Base-by-base conservation (phyloP, 2,113 vertebrate genomes). In the Parus major region DNA sequence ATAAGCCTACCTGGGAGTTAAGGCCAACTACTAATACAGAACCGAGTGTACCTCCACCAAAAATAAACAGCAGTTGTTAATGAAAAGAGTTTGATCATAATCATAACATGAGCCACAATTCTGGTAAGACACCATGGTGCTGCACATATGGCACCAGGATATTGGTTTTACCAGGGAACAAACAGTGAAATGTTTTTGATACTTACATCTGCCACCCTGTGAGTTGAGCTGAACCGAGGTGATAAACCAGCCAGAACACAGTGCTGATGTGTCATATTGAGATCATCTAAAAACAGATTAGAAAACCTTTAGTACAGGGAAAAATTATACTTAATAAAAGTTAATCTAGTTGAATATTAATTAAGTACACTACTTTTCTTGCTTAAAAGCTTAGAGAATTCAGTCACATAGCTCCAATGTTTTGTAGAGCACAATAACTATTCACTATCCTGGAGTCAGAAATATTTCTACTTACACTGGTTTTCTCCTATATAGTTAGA, bases 121-220 rank as follows among this genome's bases (percentile, higher is more conserved):
- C 53, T 52, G 22, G 5, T 31, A 77, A 61, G 18, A 41, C 12
- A 79, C 23, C 20, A 27, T 0, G 1, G 28, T 31, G 59, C 20
- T 52, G 77, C 29, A 13, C 3, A 44, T 1, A 41, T 0, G 10
- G 66, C 31, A 83, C 47, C 61, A 88, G 63, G 92, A 82, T 41
- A 65, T 14, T 44, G 88, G 46, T 53, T 86, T 55, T 44, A 60
- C 0, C 1, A 83, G 60, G 65, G 63, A 82, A 24, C 29, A 71
- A 56, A 44, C 1, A 77, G 17, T 16, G 56, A 83, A 79, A 50
- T 8, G 17, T 11, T 90, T 94, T 88, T 88, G 84, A 63, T 93
- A 96, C 98, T 98, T 97, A 99, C 99, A 98, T 99, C 99, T 53
- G 98, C 99, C 78, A 99, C 99, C 97, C 99, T 98, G 97, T 99